Percentiles rank a stretch among this genome's conserved stretches.
phyloP scores from a whole-genome alignment of 2,888 invertebrate species.

The Rhaphigaster nebulosa region DNA sequence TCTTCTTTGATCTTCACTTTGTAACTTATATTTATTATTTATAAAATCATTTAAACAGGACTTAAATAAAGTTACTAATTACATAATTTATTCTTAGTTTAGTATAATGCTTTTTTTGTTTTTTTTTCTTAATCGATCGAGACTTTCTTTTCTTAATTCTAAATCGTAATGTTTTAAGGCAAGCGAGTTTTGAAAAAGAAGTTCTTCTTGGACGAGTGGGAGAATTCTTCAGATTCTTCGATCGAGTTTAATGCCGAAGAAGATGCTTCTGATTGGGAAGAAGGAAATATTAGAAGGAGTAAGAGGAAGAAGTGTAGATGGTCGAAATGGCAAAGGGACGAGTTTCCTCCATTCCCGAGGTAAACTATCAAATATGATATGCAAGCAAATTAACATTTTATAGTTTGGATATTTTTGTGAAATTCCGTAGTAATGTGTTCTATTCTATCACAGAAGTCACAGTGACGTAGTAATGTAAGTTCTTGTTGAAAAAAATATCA shows the following conservation, averaged over 20 bases:
- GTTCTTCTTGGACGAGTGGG: slow-evolving; percentile 51
- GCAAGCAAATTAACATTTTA: background rate
- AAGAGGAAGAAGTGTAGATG: slow-evolving; percentile 38
- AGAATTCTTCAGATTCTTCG: slow-evolving; percentile 57
- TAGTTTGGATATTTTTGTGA: background rate
- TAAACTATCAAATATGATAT: background rate
- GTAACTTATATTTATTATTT: too few relatives aligned
- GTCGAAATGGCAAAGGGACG: slow-evolving; percentile 41
- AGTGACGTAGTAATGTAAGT: too few relatives aligned
- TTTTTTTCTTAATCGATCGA: too few relatives aligned
- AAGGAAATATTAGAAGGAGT: slow-evolving; percentile 60
- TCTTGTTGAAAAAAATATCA: too few relatives aligned
- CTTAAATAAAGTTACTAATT: too few relatives aligned
- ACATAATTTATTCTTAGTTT: too few relatives aligned
- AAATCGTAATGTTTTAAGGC: slow-evolving; percentile 6
- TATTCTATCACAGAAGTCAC: too few relatives aligned
- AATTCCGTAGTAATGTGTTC: too few relatives aligned
- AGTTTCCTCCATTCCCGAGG: slow-evolving; percentile 7
- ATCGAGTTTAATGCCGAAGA: slow-evolving; percentile 57
- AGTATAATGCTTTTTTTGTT: too few relatives aligned
- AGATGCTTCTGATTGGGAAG: slow-evolving; percentile 62
- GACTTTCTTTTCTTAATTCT: background rate
- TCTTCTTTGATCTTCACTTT: too few relatives aligned
- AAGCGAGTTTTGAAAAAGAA: slow-evolving; percentile 54
- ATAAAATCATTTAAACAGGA: too few relatives aligned